Percentiles rank a stretch among this genome's conserved stretches.
phyloP scores from a whole-genome alignment of 2,888 invertebrate genomes.

The Brachyopa scutellaris region DNA sequence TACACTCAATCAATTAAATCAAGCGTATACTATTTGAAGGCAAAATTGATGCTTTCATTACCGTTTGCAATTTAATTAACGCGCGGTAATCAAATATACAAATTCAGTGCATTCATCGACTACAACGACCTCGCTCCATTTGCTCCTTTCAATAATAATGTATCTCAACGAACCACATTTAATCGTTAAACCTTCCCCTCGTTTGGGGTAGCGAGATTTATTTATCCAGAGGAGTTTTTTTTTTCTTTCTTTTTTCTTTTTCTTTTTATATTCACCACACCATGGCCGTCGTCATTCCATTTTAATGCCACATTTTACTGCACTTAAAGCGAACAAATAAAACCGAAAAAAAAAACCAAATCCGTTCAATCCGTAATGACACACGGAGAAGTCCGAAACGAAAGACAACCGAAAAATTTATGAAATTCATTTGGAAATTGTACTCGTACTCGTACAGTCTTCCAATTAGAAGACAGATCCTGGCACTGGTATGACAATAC shows the following conservation, averaged over 20 bases:
- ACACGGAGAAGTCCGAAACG: too few species aligned
- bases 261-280: background rate
- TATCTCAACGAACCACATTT: slow-evolving; percentile 32
- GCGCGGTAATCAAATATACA: slow-evolving; percentile 30
- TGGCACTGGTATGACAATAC: slow-evolving; percentile 8
- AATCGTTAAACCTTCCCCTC: slow-evolving; percentile 15
- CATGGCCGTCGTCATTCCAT: background rate
- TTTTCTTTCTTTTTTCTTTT: too few species aligned
- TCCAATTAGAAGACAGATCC: slow-evolving; percentile 59
- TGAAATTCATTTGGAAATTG: slow-evolving; percentile 30
- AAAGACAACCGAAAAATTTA: slow-evolving; percentile 13
- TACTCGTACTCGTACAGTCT: slow-evolving; percentile 9
- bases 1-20: slow-evolving; percentile 50
- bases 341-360: slow-evolving; percentile 13
- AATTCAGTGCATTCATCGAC: slow-evolving; percentile 38
- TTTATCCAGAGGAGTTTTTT: slow-evolving; percentile 1
- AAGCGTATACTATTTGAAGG: slow-evolving; percentile 23
- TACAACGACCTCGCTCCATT: slow-evolving; percentile 28
- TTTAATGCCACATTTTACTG: slow-evolving; percentile 32
- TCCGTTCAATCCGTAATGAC: slow-evolving; percentile 16
- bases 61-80: slow-evolving; percentile 62
- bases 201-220: background rate
- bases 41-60: slow-evolving; percentile 44
- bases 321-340: slow-evolving; percentile 39
- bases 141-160: slow-evolving; percentile 17